Conservation (phyloP, 2,113 vertebrate genomes). For the Pseudonaja textilis region DNA sequence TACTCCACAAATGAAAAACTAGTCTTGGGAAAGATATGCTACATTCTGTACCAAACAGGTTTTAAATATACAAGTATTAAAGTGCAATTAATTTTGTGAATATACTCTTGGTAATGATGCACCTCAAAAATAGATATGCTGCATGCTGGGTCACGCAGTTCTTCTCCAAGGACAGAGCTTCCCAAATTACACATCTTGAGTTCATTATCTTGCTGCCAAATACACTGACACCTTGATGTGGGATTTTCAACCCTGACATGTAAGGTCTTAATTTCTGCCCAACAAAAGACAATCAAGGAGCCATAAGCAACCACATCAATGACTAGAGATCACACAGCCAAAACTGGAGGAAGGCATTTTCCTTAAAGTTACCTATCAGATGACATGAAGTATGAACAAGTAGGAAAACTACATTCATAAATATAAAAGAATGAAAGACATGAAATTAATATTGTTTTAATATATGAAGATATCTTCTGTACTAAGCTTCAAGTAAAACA, state of each 20-base stretch:
- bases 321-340: not conserved
- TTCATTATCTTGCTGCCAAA: slow-evolving; percentile 16
- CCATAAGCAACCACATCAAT: not conserved
- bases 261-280: slow-evolving; percentile 29
- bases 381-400: not conserved
- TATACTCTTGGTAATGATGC: not conserved
- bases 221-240: slow-evolving; percentile 32
- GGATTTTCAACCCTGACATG: slow-evolving; percentile 32
- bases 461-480: not conserved
- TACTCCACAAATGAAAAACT: not conserved
- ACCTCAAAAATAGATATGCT: not conserved
- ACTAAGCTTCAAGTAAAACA: not conserved
- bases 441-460: not conserved
- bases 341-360: not conserved
- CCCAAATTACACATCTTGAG: slow-evolving; percentile 40
- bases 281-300: not conserved
- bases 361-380: not conserved
- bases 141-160: slow-evolving; percentile 35
- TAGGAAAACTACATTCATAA: not conserved
- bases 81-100: not conserved
- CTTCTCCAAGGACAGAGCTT: slow-evolving; percentile 36
- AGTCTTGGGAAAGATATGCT: slow-evolving; percentile 16
- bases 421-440: not conserved
- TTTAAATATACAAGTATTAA: not conserved
- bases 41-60: not conserved